These are phyloP conservation scores for Phrixothrix hirtus DNA, from an alignment of 2,888 invertebrate species.

Conservation along the genomic window DNA sequence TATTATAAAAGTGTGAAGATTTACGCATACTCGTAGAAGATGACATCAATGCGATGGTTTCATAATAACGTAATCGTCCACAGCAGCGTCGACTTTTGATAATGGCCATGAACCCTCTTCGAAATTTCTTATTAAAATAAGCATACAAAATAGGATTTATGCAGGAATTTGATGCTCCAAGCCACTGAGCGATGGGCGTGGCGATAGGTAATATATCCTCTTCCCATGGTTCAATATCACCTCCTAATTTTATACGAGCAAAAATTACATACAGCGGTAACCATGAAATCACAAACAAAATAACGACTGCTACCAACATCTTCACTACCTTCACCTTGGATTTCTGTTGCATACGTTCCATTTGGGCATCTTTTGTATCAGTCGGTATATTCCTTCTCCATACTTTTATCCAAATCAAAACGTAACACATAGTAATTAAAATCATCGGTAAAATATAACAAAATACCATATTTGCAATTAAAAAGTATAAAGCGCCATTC, in stretches of 20 bases:
- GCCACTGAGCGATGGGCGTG: conserved; percentile 88
- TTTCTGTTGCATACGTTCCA: conserved; percentile 91
- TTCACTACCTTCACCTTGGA: conserved; percentile 94
- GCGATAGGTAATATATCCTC: conserved; percentile 79
- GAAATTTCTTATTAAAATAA: conserved; percentile 92
- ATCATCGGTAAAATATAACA: conserved; percentile 92
- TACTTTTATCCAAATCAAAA: conserved; percentile 84
- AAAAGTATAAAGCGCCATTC: conserved; percentile 82
- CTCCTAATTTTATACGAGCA: conserved; percentile 82
- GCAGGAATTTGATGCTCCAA: conserved; percentile 92
- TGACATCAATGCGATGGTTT: conserved; percentile 83
- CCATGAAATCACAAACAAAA: conserved; percentile 93
- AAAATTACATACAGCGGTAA: conserved; percentile 88
- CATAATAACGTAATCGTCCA: conserved; percentile 82
- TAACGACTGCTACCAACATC: conserved; percentile 91
- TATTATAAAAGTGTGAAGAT: conserved; percentile 82
- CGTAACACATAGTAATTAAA: conserved; percentile 88
- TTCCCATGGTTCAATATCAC: conserved; percentile 74
- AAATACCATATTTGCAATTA: conserved; percentile 84
- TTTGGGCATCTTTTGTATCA: conserved; percentile 87
- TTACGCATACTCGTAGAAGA: conserved; percentile 84
- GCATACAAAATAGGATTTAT: conserved; percentile 94
- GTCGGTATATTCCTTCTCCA: conserved; percentile 87
- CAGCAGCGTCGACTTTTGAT: conserved; percentile 85
- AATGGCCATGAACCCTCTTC: conserved; percentile 87